Percentiles rank a stretch among this genome's conserved stretches.
phyloP scores from a whole-genome alignment of 2,888 invertebrate genomes.

The Stenurella melanura region DNA sequence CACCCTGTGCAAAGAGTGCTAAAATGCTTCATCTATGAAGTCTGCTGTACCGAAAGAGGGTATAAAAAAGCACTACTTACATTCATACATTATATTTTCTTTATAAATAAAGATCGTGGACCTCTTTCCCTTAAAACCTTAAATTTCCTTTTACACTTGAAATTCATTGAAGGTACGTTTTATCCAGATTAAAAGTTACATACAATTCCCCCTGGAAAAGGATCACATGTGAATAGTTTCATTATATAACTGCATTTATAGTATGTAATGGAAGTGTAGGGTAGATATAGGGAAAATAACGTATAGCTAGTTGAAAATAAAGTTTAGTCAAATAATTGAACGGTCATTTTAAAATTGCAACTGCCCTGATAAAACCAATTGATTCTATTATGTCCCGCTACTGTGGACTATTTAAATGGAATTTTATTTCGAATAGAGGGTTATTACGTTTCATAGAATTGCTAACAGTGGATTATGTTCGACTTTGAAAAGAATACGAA shows the following conservation, averaged over 20 bases:
- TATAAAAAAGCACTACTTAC: no score
- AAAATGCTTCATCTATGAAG: no score
- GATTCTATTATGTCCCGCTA: constrained; percentile 46
- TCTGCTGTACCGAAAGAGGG: no score
- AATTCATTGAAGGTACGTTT: constrained; percentile 38
- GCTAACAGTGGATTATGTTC: constrained; percentile 44
- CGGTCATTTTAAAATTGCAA: constrained; percentile 49
- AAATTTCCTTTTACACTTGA: constrained; percentile 41
- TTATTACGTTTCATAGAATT: constrained; percentile 45
- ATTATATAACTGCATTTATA: constrained; percentile 4
- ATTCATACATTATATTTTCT: no score
- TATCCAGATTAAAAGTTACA: constrained; percentile 46
- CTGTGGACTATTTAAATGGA: constrained; percentile 44
- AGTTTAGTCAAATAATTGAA: constrained; percentile 48
- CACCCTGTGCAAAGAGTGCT: no score
- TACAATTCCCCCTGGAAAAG: constrained; percentile 13
- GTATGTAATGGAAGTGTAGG: neutral
- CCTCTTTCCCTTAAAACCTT: constrained; percentile 30
- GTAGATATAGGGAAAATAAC: constrained; percentile 14
- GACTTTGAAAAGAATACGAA: constrained; percentile 42
- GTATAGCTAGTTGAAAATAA: constrained; percentile 40
- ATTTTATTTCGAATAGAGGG: constrained; percentile 48
- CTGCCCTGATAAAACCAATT: constrained; percentile 49
- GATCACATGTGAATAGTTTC: constrained; percentile 26
- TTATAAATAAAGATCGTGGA: no score